Conservation (phyloP, 2,797 vertebrate species). For the Argentina silus region DNA sequence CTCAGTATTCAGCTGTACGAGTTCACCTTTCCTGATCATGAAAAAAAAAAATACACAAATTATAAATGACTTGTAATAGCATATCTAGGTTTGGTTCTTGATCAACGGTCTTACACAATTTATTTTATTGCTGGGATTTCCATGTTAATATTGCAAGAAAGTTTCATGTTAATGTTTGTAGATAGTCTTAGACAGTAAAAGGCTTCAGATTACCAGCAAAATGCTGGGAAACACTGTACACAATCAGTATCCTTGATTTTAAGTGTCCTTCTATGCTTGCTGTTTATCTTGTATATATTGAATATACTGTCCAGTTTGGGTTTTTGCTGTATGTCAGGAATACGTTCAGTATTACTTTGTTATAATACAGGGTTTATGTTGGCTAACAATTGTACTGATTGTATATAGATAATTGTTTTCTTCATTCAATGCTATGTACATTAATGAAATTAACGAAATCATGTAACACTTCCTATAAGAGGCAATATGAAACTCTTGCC, state of each 20-base stretch:
- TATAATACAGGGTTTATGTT: constrained; percentile 69
- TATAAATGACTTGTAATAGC: constrained; percentile 48
- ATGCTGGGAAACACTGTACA: constrained; percentile 75
- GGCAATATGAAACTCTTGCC: constrained; percentile 80
- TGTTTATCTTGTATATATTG: constrained; percentile 82
- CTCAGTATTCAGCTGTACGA: constrained; percentile 63
- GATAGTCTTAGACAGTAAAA: constrained; percentile 75
- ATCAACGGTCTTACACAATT: constrained; percentile 72
- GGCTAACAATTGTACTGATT: constrained; percentile 70
- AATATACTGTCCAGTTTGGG: constrained; percentile 67
- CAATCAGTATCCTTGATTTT: constrained; percentile 76
- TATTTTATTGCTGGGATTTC: constrained; percentile 58
- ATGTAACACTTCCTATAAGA: constrained; percentile 43
- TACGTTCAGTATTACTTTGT: constrained; percentile 65
- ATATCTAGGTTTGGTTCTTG: constrained; percentile 61
- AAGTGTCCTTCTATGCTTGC: constrained; percentile 84
- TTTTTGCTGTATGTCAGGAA: constrained; percentile 50
- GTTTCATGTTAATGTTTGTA: constrained; percentile 75
- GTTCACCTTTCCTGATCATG: constrained; percentile 51
- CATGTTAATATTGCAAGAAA: constrained; percentile 57
- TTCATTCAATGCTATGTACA: constrained; percentile 57
- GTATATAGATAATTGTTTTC: constrained; percentile 71
- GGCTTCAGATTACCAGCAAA: constrained; percentile 72
- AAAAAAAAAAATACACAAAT: constrained; percentile 40
- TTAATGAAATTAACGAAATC: constrained; percentile 57